A percentile compares a stretch with the other conserved stretches of the same genome.
Evolutionary conservation across 2,888 invertebrate species (phyloP).

Genomic region (Candidula unifasciata): DNA sequence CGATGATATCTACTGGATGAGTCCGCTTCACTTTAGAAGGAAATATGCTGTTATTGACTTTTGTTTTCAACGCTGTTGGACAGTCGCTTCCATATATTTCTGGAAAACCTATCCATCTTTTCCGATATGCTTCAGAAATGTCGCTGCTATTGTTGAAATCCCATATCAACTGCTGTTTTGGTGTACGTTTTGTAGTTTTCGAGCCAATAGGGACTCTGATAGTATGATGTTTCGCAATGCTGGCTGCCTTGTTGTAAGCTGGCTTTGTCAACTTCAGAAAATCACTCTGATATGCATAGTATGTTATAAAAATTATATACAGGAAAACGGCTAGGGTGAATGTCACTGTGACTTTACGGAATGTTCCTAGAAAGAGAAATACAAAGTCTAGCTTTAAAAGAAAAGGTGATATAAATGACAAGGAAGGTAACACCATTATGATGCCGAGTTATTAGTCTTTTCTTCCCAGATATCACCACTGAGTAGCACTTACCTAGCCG

Average conservation of each 20-base stretch:
- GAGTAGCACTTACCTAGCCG: too few species aligned
- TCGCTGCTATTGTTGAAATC: not conserved
- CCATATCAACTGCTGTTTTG: not conserved
- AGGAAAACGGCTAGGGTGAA: not conserved
- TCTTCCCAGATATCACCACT: not conserved
- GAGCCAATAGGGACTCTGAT: too few species aligned
- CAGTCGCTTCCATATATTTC: constrained; percentile 11
- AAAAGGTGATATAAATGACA: not conserved
- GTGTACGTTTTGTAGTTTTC: not conserved
- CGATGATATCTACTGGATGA: constrained; percentile 5
- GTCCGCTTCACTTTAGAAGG: not conserved
- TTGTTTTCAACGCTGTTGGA: not conserved
- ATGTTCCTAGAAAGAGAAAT: not conserved
- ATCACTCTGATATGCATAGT: not conserved
- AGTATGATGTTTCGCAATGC: not conserved
- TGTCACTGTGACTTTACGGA: not conserved
- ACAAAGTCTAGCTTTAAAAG: not conserved
- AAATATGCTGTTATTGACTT: not conserved
- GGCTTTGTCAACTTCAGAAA: not conserved
- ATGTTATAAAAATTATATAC: constrained; percentile 1
- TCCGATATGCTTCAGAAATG: constrained; percentile 10
- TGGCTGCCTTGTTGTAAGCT: not conserved
- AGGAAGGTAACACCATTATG: not conserved
- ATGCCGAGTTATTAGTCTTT: not conserved
- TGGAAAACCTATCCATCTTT: constrained; percentile 42